Evolutionary conservation across 2,113 vertebrate genomes (phyloP).

Genomic region (Gnathochromis pfefferi): DNA sequence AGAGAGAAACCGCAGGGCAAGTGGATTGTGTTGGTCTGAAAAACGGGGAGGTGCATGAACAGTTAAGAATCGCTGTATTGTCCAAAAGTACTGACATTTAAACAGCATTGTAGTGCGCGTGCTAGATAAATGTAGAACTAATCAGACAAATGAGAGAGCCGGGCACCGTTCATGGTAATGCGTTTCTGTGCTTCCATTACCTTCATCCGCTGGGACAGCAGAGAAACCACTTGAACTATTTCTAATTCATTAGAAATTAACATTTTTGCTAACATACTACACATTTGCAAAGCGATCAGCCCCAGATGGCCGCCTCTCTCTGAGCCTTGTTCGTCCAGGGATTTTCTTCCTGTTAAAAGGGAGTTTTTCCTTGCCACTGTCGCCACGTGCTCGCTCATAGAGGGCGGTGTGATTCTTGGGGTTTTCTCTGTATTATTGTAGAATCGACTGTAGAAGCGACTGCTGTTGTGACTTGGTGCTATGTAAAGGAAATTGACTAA

Average conservation of each 20-base stretch:
- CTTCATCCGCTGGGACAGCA: not conserved
- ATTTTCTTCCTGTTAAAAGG: not conserved
- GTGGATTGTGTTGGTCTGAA: not conserved
- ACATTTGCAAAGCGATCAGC: not conserved
- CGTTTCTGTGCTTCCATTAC: not conserved
- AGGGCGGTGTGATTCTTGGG: not conserved
- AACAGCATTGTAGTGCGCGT: not conserved
- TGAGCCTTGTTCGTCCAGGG: rapidly evolving
- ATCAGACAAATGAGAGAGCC: not conserved
- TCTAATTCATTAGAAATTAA: not conserved
- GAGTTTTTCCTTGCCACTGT: not conserved
- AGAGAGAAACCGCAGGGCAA: not conserved
- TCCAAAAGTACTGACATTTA: not conserved
- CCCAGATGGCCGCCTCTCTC: not conserved
- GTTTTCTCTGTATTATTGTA: not conserved
- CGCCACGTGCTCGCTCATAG: rapidly evolving
- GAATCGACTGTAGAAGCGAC: not conserved
- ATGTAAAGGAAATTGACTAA: not conserved
- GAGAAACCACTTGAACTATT: not conserved
- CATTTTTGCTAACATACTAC: not conserved
- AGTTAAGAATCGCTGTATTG: not conserved
- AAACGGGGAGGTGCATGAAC: not conserved
- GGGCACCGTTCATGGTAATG: not conserved
- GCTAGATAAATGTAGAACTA: not conserved
- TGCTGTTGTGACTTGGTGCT: not conserved